Evolutionary conservation across 2,797 vertebrate genomes (phyloP).

Genomic region (Chloroceryle inda): DNA sequence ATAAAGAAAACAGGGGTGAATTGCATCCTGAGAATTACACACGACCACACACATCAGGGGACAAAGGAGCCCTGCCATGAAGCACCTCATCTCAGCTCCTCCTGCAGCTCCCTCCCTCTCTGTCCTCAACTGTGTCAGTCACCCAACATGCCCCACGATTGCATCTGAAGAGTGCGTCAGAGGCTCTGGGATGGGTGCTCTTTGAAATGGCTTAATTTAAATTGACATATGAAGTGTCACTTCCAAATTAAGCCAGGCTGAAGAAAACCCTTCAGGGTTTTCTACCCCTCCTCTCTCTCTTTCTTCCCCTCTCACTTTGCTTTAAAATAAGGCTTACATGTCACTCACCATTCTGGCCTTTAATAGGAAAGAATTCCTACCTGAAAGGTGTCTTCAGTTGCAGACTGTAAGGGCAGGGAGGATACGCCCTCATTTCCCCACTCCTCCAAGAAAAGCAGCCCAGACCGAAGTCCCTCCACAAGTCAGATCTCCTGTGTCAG

Average conservation of each 20-base stretch:
- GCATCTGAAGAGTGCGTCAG: background rate
- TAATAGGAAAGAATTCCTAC: background rate
- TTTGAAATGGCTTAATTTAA: slow-evolving; percentile 30
- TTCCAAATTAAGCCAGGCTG: slow-evolving; percentile 45
- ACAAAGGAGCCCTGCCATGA: background rate
- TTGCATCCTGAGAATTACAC: background rate
- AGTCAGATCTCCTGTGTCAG: slow-evolving; percentile 35
- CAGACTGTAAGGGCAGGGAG: background rate
- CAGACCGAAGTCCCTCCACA: background rate
- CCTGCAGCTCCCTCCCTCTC: background rate
- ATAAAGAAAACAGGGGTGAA: background rate
- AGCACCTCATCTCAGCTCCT: background rate
- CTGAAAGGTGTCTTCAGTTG: background rate
- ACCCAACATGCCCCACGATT: background rate
- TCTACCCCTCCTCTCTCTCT: background rate
- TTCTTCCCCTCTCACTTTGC: background rate
- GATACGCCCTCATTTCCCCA: background rate
- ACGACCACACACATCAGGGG: background rate
- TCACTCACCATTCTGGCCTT: background rate
- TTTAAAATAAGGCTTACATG: background rate
- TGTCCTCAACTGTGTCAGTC: background rate
- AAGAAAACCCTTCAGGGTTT: slow-evolving; percentile 53
- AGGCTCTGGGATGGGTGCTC: background rate
- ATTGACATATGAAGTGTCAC: slow-evolving; percentile 37
- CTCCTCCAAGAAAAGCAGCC: background rate